phyloP scores from a whole-genome alignment of 1,140 invertebrate genomes.

The Drosophila equinoxialis region DNA sequence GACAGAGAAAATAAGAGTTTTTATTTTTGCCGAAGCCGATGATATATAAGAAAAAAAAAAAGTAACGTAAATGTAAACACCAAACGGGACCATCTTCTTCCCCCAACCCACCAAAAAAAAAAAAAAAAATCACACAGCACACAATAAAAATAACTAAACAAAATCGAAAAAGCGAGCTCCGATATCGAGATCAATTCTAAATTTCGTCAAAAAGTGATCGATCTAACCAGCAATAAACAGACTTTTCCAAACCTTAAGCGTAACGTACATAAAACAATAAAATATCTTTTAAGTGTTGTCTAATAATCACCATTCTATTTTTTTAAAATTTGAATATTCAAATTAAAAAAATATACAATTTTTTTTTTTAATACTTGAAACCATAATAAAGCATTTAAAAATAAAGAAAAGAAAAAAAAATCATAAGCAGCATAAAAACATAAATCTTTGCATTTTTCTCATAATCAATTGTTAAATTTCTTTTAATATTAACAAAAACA shows the following conservation, averaged over 20 bases:
- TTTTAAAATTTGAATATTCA: constrained; percentile 47
- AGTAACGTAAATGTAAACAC: constrained; percentile 63
- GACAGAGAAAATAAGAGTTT: constrained; percentile 72
- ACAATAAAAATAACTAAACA: constrained; percentile 3
- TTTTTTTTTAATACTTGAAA: constrained; percentile 9
- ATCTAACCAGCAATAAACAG: constrained; percentile 50
- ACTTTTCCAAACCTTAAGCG: constrained; percentile 55
- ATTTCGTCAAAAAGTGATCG: constrained; percentile 60
- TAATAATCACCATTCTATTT: constrained; percentile 24
- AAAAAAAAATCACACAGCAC: background rate
- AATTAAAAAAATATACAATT: constrained; percentile 22
- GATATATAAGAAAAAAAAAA: constrained; percentile 43
- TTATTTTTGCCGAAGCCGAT: constrained; percentile 67
- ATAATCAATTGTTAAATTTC: constrained; percentile 51
- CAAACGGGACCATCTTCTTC: constrained; percentile 25
- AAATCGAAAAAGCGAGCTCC: constrained; percentile 18
- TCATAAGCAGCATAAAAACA: constrained; percentile 66
- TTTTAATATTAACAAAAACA: constrained; percentile 34
- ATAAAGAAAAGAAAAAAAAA: constrained; percentile 67
- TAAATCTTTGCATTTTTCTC: constrained; percentile 71
- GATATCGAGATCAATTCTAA: constrained; percentile 54
- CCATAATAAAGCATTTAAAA: constrained; percentile 13
- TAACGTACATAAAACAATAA: constrained; percentile 59
- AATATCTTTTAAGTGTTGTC: constrained; percentile 60
- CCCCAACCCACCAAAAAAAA: background rate